Conservation (phyloP, 2,888 invertebrate species). For the Caenorhabditis sp. region DNA sequence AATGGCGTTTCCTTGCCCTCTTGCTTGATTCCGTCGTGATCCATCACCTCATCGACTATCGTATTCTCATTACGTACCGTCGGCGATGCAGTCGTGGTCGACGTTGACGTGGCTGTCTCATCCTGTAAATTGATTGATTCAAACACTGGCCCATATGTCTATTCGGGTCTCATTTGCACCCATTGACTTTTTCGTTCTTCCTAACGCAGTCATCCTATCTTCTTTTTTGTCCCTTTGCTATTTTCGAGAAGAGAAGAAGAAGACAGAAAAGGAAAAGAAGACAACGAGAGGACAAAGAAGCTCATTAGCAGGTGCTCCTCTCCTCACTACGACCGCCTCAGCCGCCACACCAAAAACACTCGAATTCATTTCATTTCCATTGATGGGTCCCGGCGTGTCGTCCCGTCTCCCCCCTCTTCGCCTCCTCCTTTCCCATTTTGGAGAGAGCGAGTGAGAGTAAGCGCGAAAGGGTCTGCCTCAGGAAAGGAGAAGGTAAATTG, state of each 20-base stretch:
- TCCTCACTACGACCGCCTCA: slow-evolving; percentile 18
- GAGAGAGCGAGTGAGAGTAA: slow-evolving; percentile 38
- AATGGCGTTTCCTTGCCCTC: slow-evolving; percentile 69
- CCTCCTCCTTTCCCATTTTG: slow-evolving; percentile 15
- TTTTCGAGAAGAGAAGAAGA: slow-evolving; percentile 32
- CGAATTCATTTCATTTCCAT: slow-evolving; percentile 65
- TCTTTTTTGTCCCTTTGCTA: background rate
- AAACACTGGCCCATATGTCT: background rate
- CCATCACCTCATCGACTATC: slow-evolving; percentile 53
- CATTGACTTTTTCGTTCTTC: slow-evolving; percentile 16
- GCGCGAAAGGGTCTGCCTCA: slow-evolving; percentile 35
- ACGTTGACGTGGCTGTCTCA: slow-evolving; percentile 16
- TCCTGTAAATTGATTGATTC: slow-evolving; percentile 40
- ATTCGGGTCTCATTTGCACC: background rate
- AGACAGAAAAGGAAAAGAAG: slow-evolving; percentile 16
- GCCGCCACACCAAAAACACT: slow-evolving; percentile 61
- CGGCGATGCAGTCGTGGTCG: slow-evolving; percentile 12
- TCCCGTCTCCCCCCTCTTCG: slow-evolving; percentile 15
- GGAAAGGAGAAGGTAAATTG: slow-evolving; percentile 63
- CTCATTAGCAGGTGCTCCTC: slow-evolving; percentile 64
- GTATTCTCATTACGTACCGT: slow-evolving; percentile 47
- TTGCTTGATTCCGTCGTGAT: slow-evolving; percentile 38
- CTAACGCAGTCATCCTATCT: slow-evolving; percentile 6
- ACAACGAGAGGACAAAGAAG: slow-evolving; percentile 58
- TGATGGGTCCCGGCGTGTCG: slow-evolving; percentile 53